Conservation (phyloP, 2,113 vertebrate genomes). For the Nannobrachium achirus region DNA sequence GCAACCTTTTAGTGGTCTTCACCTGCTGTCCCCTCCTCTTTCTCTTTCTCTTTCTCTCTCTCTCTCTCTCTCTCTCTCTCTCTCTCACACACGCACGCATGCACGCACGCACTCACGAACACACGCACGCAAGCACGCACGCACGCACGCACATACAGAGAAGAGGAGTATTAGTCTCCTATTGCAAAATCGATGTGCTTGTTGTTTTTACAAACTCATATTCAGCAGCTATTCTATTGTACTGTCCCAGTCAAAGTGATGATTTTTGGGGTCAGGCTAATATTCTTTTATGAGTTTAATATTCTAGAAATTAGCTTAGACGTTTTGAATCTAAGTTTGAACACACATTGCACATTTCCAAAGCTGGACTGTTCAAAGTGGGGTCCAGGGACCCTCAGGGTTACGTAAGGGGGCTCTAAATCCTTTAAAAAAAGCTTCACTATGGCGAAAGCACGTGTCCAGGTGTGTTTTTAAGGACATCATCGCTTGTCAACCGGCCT, state of each 20-base stretch:
- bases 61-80: not conserved
- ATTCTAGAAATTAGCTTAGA: not conserved
- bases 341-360: not conserved
- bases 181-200: not conserved
- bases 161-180: not conserved
- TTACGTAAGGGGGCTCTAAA: no score
- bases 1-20: not conserved
- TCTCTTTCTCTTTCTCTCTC: constrained; percentile 7
- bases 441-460: not conserved
- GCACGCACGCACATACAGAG: not conserved
- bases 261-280: not conserved
- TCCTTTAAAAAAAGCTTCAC: not conserved
- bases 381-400: no score
- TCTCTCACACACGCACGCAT: not conserved
- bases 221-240: constrained; percentile 19
- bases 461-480: not conserved
- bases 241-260: constrained; percentile 20
- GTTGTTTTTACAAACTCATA: constrained; percentile 1
- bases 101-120: no score
- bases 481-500: not conserved
- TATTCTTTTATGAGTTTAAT: not conserved
- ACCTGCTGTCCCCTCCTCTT: not conserved
- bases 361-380: no score
- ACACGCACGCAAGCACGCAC: not conserved
- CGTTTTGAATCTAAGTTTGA: not conserved